phyloP scores from a whole-genome alignment of 1,140 invertebrate species.

The Drosophila nasuta region DNA sequence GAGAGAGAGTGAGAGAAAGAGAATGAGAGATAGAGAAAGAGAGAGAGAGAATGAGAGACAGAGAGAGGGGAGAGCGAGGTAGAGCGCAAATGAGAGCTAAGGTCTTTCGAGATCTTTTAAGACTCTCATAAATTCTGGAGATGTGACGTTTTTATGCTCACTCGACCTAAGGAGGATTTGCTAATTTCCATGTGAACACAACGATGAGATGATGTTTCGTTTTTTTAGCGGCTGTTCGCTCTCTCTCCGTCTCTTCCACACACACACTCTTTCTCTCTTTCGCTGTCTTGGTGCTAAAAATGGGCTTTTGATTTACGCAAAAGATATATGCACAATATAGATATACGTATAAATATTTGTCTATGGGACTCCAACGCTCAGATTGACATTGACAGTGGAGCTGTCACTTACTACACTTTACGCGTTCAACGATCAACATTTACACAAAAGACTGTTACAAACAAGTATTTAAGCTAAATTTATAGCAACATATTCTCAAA shows the following conservation, averaged over 20 bases:
- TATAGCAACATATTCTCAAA: conserved; percentile 24
- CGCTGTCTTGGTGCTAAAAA: conserved; percentile 59
- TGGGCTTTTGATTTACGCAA: conserved; percentile 74
- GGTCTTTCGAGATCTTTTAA: conserved; percentile 13
- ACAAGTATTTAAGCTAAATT: conserved; percentile 11
- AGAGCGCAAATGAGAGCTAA: conserved; percentile 14
- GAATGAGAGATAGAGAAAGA: not conserved
- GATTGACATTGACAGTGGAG: conserved; percentile 76
- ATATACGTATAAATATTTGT: conserved; percentile 76
- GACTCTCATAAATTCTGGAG: conserved; percentile 67
- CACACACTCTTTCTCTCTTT: conserved; percentile 15
- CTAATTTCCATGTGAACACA: conserved; percentile 45
- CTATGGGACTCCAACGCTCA: conserved; percentile 63
- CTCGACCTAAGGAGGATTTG: conserved; percentile 55
- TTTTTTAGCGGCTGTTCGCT: not conserved
- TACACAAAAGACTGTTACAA: not conserved
- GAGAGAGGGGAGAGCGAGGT: not conserved
- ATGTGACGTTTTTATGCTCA: conserved; percentile 70
- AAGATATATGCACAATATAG: conserved; percentile 45
- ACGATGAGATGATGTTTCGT: not conserved
- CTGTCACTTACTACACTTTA: conserved; percentile 36
- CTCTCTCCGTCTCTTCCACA: conserved; percentile 15
- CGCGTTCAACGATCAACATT: conserved; percentile 12
- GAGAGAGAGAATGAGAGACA: conserved; percentile 8
- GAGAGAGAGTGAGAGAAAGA: too few relatives aligned